Evolutionary conservation across 2,888 invertebrate genomes (phyloP), one percentile per base, ranked within the genome.

Genomic region (Colletes collaris): DNA sequence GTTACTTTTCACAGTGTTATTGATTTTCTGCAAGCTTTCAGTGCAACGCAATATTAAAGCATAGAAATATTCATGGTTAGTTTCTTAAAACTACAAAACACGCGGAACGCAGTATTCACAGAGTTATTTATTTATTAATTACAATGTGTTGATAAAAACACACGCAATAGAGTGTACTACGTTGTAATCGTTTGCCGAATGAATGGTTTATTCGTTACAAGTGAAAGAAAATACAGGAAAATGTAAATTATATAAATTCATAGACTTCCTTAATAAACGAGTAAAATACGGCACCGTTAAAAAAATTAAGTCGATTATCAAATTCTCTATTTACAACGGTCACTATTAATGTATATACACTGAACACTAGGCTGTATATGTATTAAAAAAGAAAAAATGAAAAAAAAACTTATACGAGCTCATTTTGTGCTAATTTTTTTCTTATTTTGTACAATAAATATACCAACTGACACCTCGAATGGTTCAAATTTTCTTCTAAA

Each of bases 1-100:
- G 79, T 76, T 77, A 86, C 85, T 89, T 89, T 88, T 88, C 85
- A 87, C 81, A 77, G 80, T 73, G 63, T 82, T 90, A 90, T 90
- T 89, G 89, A 90, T 90, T 90, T 89, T 88, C 67, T 62, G 60
- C 69, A 72, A 83, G 81, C 79, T 82, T 84, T 86, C 78, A 83
- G 76, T 70, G 68, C 76, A 60, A 68, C 64, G 55, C 60, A 59
- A 73, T 67, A 71, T 50, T 4, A 53, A 67, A 56, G 27, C 56
- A 50, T 63, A 50, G 53, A 60, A 75, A 59, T 68, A 60, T 66
- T 56, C 52, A 6, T 19, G 4, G n/a, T 5, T 11, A 7, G 37
- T 40, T 49, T 50, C 49, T 1, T 4, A 10, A 10, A 11, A 53
- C 19, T 56, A 40, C 50, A 44, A 50, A 62, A 58, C 19, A n/a